Evolutionary conservation across 1,140 invertebrate species (phyloP).

Genomic region (Drosophila repletoides): DNA sequence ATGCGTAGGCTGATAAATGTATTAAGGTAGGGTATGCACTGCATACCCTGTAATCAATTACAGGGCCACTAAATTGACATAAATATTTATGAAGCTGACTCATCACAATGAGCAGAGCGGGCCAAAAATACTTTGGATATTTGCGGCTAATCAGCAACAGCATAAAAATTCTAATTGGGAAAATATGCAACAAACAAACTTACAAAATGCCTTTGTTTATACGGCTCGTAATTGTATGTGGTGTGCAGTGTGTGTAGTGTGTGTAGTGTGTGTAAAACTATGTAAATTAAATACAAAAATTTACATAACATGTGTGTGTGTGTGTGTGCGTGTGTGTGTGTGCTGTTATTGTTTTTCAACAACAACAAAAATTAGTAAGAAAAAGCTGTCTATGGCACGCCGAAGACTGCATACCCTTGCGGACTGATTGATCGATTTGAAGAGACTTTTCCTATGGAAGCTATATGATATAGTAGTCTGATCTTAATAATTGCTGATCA

Average conservation of each 20-base stretch:
- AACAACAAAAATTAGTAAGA: no score
- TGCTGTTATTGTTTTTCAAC: no score
- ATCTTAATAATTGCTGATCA: no score
- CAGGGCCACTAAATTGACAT: slow-evolving; percentile 17
- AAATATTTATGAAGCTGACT: slow-evolving; percentile 26
- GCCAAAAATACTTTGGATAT: slow-evolving; percentile 31
- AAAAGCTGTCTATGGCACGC: no score
- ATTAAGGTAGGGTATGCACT: slow-evolving; percentile 6
- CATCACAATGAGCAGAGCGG: neutral
- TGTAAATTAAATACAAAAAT: slow-evolving; percentile 35
- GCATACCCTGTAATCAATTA: slow-evolving; percentile 22
- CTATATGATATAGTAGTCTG: no score
- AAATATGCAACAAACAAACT: slow-evolving; percentile 39
- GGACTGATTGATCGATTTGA: no score
- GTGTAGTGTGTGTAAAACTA: slow-evolving; percentile 37
- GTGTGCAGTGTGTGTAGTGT: no score
- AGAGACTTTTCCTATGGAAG: no score
- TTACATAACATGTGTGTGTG: neutral
- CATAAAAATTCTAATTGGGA: slow-evolving; percentile 61
- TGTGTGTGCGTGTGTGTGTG: neutral
- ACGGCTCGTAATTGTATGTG: slow-evolving; percentile 1
- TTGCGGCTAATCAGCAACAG: slow-evolving; percentile 35
- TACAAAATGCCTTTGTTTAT: slow-evolving; percentile 55
- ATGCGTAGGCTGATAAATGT: neutral
- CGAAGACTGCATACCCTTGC: no score